phyloP scores from a whole-genome alignment of 30 jellyfish, hydroid and myxozoan species.

The Clytia hemisphaerica region DNA sequence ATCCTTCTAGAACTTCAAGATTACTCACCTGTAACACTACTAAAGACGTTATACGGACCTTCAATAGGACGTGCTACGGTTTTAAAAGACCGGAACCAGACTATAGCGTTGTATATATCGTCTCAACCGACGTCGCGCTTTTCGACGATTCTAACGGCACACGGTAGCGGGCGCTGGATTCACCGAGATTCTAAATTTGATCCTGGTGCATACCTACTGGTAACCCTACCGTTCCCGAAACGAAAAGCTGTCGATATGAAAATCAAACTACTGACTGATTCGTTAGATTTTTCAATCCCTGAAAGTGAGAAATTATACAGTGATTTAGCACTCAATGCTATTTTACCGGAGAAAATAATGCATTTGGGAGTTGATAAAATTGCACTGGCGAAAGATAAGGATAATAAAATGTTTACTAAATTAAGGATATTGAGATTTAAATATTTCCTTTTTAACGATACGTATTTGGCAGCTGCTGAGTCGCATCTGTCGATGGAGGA shows the following conservation, averaged over 20 bases:
- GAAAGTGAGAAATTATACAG: constrained; percentile 89
- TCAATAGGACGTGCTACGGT: constrained; percentile 51
- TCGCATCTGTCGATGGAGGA: constrained; percentile 69
- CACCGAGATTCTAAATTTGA: constrained; percentile 70
- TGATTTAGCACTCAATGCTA: constrained; percentile 87
- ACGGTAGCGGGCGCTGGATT: constrained; percentile 95
- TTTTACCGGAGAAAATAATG: constrained; percentile 51
- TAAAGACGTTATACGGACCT: constrained; percentile 75
- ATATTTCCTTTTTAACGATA: constrained; percentile 71
- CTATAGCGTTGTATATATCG: constrained; percentile 78
- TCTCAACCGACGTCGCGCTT: constrained; percentile 55
- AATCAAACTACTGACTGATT: constrained; percentile 66
- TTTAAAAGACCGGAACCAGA: constrained; percentile 86
- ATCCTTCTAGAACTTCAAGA: constrained; percentile 79
- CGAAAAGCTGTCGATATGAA: constrained; percentile 96
- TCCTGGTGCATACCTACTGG: constrained; percentile 79
- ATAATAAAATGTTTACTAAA: constrained; percentile 41
- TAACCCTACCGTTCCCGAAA: constrained; percentile 88
- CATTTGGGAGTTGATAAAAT: constrained; percentile 31
- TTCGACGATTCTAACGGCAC: constrained; percentile 69
- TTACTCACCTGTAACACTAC: constrained; percentile 82
- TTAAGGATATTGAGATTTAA: constrained; percentile 57
- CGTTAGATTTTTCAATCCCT: constrained; percentile 76
- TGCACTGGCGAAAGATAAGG: constrained; percentile 36
- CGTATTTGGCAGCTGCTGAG: constrained; percentile 95